Conservation (phyloP, 2,113 vertebrate genomes). For the Phainopepla nitens region DNA sequence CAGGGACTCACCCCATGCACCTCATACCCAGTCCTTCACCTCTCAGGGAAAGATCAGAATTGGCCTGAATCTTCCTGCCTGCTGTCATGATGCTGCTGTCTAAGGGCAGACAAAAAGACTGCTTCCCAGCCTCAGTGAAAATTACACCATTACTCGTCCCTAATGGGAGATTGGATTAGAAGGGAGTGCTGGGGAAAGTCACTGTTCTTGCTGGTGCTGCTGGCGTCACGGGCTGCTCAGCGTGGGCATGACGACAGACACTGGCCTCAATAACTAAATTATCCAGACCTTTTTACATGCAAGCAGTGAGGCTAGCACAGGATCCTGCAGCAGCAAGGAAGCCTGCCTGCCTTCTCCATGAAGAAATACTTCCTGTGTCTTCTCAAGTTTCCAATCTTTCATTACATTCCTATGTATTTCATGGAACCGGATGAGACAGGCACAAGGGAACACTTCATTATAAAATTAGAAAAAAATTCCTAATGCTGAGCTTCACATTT, state of each 20-base stretch:
- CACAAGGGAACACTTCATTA: neutral
- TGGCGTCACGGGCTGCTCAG: neutral
- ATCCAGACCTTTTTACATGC: neutral
- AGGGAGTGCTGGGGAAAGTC: neutral
- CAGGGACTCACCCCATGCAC: neutral
- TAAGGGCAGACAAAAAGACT: neutral
- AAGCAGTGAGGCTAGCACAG: neutral
- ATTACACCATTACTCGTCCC: neutral
- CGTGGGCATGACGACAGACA: accelerated
- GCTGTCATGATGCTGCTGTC: neutral
- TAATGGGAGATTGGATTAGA: neutral
- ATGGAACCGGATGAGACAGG: neutral
- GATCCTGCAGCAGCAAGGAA: neutral
- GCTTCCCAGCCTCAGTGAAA: neutral
- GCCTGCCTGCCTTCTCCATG: neutral
- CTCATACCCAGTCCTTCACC: neutral
- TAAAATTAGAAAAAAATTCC: neutral
- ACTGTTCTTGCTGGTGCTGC: neutral
- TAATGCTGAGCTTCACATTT: neutral
- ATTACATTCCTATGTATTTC: neutral
- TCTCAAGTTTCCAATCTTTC: neutral
- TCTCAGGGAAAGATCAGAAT: neutral
- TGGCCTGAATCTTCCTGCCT: neutral
- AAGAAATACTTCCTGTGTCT: neutral
- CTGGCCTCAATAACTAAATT: neutral